Evolutionary conservation across 1,140 invertebrate genomes (phyloP), one percentile per base, ranked within the genome.

Genomic region (Tetranychus cinnabarinus): DNA sequence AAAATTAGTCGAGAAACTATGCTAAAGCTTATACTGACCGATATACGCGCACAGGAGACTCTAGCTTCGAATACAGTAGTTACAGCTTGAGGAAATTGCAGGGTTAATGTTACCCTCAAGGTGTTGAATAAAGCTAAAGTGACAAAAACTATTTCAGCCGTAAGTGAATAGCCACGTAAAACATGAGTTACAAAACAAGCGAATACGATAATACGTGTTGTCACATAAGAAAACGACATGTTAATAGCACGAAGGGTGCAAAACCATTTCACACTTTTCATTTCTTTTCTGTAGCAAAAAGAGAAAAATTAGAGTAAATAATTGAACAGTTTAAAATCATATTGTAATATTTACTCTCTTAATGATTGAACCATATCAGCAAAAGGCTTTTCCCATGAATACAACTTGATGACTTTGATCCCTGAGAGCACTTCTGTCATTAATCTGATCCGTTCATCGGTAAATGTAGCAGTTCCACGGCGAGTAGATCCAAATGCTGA

Each of bases 321-420:
- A 52, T 23, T 47, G 46, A 47, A 3, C 31, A 31, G 5, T 52
- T 52, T 8, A 52, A 33, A 31, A 52, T 31, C 8, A 6, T 52
- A 42, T 54, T 0, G 7, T 33, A 23, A 39, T 34, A 39, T 7
- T 62, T 52, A 63, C 15, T 77, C 72, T 66, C 81, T 72, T 15
- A 76, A 74, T 39, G 75, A 64, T 54, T 77, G 74, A 2, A 83
- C 75, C 47, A 85, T 75, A 58, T 76, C 77, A 45, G 79, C 76
- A 68, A 88, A 88, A 0, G 82, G 79, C 66, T 79, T 79, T 70
- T 88, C 86, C 86, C 86, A 88, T 2, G 45, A 56, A 35, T 64
- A 62, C 36, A 62, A 35, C 56, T 64, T 64, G 37, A 64, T 62
- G 1, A 70, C 68, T 65, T 72, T 72, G 10, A 73, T 72, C 31